Percentiles rank a stretch among this genome's conserved stretches.
Conservation (phyloP, 2,797 vertebrate species). For the Calcarius lapponicus region DNA sequence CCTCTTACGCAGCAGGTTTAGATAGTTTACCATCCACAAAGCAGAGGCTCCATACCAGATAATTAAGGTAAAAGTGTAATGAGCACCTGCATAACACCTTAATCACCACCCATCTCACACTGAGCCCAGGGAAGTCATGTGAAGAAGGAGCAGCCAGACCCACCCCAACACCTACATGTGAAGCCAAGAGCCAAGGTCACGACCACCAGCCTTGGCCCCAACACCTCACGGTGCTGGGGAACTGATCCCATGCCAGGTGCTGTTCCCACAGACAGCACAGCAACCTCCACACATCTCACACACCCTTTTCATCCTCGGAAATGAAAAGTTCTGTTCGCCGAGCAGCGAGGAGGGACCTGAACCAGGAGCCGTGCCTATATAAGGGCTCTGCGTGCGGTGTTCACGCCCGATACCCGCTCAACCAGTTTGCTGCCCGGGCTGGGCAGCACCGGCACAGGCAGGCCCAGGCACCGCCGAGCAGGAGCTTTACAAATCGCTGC, state of each 20-base stretch:
- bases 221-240: rapidly evolving
- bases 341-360: background rate
- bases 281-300: background rate
- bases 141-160: background rate
- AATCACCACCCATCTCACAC: background rate
- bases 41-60: background rate
- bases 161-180: background rate
- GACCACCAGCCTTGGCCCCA: background rate
- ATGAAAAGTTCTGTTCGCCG: background rate
- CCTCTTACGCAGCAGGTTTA: background rate
- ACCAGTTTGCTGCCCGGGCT: conserved; percentile 27
- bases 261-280: rapidly evolving
- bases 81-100: background rate
- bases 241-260: rapidly evolving
- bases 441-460: conserved; percentile 16
- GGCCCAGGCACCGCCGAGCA: conserved; percentile 19
- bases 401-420: conserved; percentile 27
- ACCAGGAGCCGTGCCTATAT: background rate
- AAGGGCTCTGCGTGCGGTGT: background rate
- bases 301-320: background rate
- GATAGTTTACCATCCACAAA: background rate
- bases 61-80: background rate
- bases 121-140: background rate
- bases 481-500: background rate
- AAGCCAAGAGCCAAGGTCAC: background rate